phyloP scores from a whole-genome alignment of 1,140 invertebrate species.

The Cydia amplana region DNA sequence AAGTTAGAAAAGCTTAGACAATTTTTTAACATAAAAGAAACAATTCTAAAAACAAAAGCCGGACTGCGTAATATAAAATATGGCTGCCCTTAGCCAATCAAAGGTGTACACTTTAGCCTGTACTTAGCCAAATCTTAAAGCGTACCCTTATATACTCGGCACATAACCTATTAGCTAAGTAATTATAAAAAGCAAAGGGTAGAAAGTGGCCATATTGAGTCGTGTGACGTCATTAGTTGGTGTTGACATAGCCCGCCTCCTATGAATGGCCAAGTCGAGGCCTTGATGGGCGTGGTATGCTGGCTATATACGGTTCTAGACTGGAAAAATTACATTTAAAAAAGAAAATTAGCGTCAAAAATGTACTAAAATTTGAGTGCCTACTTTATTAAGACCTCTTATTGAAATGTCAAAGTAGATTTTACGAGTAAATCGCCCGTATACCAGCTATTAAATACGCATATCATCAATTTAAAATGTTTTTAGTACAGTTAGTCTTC shows the following conservation, averaged over 20 bases:
- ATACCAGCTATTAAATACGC: not conserved
- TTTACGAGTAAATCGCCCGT: not conserved
- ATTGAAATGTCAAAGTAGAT: not conserved
- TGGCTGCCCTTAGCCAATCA: not conserved
- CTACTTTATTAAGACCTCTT: not conserved
- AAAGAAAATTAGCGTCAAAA: not conserved
- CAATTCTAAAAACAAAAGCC: not conserved
- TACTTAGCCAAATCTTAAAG: not conserved
- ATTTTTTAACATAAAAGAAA: not conserved
- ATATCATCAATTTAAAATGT: not conserved
- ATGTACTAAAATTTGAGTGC: not conserved
- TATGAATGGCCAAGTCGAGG: constrained; percentile 45
- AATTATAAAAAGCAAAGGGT: constrained; percentile 57
- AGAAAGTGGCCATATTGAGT: constrained; percentile 59
- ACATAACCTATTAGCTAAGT: constrained; percentile 47
- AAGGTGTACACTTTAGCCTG: not conserved
- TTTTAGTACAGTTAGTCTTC: not conserved
- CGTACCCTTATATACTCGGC: constrained; percentile 14
- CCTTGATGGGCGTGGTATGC: constrained; percentile 44
- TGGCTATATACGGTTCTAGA: constrained; percentile 39
- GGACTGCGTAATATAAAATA: not conserved
- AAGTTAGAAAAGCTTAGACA: not conserved
- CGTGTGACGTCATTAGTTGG: constrained; percentile 57
- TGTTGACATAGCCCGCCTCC: constrained; percentile 59
- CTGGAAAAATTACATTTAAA: not conserved